phyloP scores from a whole-genome alignment of 2,888 invertebrate genomes.

The Machimus rusticus region DNA sequence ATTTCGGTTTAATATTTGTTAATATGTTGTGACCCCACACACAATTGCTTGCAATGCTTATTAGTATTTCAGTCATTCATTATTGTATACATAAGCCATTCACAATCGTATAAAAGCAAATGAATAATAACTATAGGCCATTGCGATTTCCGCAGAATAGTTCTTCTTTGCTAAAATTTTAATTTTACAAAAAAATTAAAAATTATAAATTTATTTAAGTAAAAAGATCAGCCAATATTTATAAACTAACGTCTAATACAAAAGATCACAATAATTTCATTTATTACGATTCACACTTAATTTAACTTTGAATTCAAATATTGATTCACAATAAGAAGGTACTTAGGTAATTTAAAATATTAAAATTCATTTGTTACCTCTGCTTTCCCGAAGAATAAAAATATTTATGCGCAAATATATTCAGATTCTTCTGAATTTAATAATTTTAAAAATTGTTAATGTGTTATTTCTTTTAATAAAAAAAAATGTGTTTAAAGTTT shows the following conservation, averaged over 20 bases:
- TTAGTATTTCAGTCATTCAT: background rate
- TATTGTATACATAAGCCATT: background rate
- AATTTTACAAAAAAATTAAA: background rate
- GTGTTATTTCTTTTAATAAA: background rate
- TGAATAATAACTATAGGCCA: background rate
- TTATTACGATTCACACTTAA: background rate
- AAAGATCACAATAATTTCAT: background rate
- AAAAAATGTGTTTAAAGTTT: background rate
- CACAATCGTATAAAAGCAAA: background rate
- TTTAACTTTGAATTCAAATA: background rate
- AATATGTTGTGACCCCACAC: no score
- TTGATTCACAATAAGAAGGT: background rate
- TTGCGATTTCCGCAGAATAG: background rate
- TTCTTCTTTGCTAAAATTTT: background rate
- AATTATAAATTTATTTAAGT: background rate
- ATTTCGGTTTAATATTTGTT: background rate
- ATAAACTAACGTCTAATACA: background rate
- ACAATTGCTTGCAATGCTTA: no score
- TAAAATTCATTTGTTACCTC: background rate
- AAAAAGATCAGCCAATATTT: background rate
- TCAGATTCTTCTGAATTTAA: background rate
- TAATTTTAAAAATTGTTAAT: background rate
- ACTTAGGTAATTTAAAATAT: background rate
- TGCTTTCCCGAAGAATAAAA: background rate
- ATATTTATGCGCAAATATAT: background rate